Conservation (phyloP, 2,113 vertebrate species). For the Pedionomus torquatus region DNA sequence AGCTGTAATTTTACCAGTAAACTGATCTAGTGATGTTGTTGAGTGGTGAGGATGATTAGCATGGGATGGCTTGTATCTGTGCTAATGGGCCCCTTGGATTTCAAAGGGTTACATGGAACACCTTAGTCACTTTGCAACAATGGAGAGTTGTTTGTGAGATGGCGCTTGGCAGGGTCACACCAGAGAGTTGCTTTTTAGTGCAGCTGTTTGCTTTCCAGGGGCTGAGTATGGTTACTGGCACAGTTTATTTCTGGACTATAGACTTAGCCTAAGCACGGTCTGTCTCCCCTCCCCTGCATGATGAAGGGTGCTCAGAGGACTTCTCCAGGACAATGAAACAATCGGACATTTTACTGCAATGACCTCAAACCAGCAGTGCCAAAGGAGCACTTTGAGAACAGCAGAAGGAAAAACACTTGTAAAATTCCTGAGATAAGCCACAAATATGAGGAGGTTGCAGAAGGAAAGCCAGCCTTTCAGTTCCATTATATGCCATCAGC, state of each 20-base stretch:
- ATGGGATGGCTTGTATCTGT: neutral
- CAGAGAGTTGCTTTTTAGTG: neutral
- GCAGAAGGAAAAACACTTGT: neutral
- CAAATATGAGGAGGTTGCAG: neutral
- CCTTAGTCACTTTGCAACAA: neutral
- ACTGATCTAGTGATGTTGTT: neutral
- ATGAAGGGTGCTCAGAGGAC: neutral
- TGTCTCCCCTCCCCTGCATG: neutral
- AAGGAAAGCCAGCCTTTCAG: neutral
- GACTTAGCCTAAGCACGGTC: neutral
- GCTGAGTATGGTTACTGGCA: neutral
- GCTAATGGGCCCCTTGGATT: neutral
- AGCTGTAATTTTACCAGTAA: neutral
- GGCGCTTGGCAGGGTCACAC: neutral
- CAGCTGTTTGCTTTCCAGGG: neutral
- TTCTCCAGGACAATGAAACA: neutral
- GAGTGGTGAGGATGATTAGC: neutral
- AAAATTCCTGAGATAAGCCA: slow-evolving; percentile 40
- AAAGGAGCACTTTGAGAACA: neutral
- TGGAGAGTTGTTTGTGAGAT: neutral
- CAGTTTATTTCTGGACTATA: neutral
- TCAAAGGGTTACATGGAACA: neutral
- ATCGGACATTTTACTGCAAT: neutral
- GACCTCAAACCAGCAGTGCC: neutral
- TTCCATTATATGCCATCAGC: neutral